These are phyloP conservation scores for Apostichopus japonicus DNA, from an alignment of 35 echinoderm and acorn worm species.

Conservation along the genomic window DNA sequence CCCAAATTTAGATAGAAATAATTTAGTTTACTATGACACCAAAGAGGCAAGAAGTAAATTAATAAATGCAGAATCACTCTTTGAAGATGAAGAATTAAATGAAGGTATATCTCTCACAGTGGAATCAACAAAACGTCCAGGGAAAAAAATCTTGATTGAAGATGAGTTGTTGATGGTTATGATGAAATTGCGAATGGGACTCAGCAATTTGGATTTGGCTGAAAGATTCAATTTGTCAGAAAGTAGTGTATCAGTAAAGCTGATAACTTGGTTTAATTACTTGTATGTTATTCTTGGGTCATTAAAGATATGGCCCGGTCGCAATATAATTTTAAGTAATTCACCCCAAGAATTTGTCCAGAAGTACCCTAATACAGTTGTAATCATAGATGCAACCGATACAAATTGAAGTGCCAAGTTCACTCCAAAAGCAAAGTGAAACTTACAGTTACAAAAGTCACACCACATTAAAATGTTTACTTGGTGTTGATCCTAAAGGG, in stretches of 20 bases:
- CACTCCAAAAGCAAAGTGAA: slow-evolving; percentile 29
- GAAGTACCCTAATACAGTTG: slow-evolving; percentile 44
- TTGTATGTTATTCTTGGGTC: slow-evolving; percentile 42
- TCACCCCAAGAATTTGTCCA: neutral
- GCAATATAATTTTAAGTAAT: neutral
- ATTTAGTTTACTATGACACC: no score
- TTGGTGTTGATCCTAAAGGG: slow-evolving; percentile 22
- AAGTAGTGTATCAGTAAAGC: slow-evolving; percentile 15
- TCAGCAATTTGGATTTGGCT: slow-evolving; percentile 26
- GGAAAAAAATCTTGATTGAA: neutral
- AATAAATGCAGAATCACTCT: no score
- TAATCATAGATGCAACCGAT: slow-evolving; percentile 54
- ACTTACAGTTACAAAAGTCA: slow-evolving; percentile 51
- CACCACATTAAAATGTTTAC: slow-evolving; percentile 15
- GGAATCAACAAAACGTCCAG: neutral
- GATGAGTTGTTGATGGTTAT: neutral
- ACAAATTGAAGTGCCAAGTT: slow-evolving; percentile 31
- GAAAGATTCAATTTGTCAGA: neutral
- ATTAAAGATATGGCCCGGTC: slow-evolving; percentile 23
- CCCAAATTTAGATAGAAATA: no score
- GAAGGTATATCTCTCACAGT: neutral
- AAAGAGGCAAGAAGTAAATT: no score
- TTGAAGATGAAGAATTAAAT: neutral
- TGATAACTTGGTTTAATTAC: slow-evolving; percentile 18
- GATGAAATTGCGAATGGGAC: slow-evolving; percentile 33